phyloP scores from a whole-genome alignment of 2,888 invertebrate genomes.

The Acanthosoma haemorrhoidale region DNA sequence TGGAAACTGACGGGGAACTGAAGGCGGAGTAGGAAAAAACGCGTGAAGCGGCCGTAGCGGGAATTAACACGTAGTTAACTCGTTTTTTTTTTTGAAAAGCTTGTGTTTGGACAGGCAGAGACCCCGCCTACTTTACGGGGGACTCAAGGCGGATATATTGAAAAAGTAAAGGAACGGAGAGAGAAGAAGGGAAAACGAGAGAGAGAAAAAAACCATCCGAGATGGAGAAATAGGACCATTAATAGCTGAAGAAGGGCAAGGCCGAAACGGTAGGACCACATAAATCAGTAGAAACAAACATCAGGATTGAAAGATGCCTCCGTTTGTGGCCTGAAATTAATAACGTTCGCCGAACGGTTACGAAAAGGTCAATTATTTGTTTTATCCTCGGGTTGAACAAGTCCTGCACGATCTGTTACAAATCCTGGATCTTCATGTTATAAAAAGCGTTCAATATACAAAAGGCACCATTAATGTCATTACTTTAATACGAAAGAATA shows the following conservation, averaged over 20 bases:
- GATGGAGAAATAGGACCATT: too few relatives aligned
- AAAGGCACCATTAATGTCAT: too few relatives aligned
- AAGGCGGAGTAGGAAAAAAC: neutral
- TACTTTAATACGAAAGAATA: too few relatives aligned
- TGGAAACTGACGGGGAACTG: neutral
- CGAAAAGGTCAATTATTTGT: too few relatives aligned
- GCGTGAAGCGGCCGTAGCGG: neutral
- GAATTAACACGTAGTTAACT: conserved; percentile 1
- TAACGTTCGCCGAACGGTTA: too few relatives aligned
- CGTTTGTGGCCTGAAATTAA: too few relatives aligned
- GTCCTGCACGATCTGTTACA: too few relatives aligned
- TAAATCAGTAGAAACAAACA: too few relatives aligned
- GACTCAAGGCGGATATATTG: neutral
- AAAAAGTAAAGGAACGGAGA: neutral
- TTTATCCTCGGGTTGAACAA: too few relatives aligned
- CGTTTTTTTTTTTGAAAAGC: neutral
- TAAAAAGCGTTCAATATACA: too few relatives aligned
- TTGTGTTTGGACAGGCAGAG: neutral
- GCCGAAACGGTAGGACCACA: neutral
- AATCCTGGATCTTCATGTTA: too few relatives aligned
- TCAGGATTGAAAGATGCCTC: too few relatives aligned
- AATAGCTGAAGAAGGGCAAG: conserved; percentile 1
- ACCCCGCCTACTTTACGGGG: neutral
- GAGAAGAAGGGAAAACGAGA: neutral
- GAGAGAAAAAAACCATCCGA: neutral